Conservation (phyloP, 2,888 invertebrate species). For the Melinaea marsaeus region DNA sequence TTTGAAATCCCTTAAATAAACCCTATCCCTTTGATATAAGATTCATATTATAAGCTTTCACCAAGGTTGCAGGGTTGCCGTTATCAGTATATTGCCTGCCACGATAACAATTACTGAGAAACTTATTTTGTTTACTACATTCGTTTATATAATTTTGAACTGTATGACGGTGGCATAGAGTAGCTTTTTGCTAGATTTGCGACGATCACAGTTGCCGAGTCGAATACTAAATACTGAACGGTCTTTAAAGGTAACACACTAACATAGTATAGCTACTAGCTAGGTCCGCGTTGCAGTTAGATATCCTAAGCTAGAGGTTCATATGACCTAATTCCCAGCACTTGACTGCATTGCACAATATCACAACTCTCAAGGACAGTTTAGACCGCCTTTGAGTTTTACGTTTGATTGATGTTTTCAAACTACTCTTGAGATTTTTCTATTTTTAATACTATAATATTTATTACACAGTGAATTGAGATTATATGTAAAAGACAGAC, state of each 20-base stretch:
- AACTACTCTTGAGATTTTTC: too few relatives aligned
- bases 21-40: conserved; percentile 18
- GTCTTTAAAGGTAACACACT: conserved; percentile 35
- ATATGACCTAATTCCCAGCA: conserved; percentile 33
- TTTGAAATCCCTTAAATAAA: conserved; percentile 13
- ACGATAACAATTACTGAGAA: conserved; percentile 66
- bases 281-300: conserved; percentile 29
- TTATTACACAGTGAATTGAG: too few relatives aligned
- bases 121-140: conserved; percentile 52
- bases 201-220: conserved; percentile 28
- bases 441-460: too few relatives aligned
- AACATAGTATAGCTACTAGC: conserved; percentile 26
- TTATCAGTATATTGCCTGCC: conserved; percentile 61
- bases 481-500: too few relatives aligned
- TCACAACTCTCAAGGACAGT: conserved; percentile 31
- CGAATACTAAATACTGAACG: conserved; percentile 36
- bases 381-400: conserved; percentile 26
- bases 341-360: conserved; percentile 35
- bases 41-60: conserved; percentile 19
- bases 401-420: conserved; percentile 11
- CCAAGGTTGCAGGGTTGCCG: conserved; percentile 53
- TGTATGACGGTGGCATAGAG: conserved; percentile 5
- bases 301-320: conserved; percentile 32
- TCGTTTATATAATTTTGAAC: conserved; percentile 18
- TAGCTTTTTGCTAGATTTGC: conserved; percentile 8